Evolutionary conservation across 2,113 vertebrate species (phyloP).

Genomic region (Sturnira hondurensis): DNA sequence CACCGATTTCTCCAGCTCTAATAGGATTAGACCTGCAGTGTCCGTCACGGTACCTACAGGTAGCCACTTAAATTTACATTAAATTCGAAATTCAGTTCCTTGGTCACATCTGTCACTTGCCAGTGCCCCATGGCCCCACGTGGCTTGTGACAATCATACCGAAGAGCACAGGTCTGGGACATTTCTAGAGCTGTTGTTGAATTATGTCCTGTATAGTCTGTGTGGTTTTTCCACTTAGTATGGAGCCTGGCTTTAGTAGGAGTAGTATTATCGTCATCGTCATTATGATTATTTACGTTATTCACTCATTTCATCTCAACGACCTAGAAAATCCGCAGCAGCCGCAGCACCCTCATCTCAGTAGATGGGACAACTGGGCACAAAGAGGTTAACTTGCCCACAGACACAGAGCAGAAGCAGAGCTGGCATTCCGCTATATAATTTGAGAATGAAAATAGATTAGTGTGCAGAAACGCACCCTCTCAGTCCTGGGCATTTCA

Average conservation of each 20-base stretch:
- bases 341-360: background rate
- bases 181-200: background rate
- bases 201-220: background rate
- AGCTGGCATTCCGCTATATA: background rate
- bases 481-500: background rate
- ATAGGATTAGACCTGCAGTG: background rate
- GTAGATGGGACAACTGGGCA: background rate
- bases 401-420: background rate
- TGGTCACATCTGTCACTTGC: background rate
- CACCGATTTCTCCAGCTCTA: background rate
- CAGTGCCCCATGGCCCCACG: background rate
- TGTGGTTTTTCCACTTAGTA: background rate
- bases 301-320: background rate
- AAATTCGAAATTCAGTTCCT: background rate
- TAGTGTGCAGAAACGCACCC: background rate
- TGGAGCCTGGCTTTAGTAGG: background rate
- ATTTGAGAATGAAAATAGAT: conserved; percentile 56
- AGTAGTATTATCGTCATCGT: background rate
- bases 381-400: conserved; percentile 3
- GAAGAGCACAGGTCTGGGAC: background rate
- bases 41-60: background rate
- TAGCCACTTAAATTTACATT: background rate
- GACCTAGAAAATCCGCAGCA: background rate
- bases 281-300: background rate
- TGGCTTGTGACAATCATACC: background rate